Conservation (phyloP, 1,140 invertebrate species). For the Hylaeus anthracinus region DNA sequence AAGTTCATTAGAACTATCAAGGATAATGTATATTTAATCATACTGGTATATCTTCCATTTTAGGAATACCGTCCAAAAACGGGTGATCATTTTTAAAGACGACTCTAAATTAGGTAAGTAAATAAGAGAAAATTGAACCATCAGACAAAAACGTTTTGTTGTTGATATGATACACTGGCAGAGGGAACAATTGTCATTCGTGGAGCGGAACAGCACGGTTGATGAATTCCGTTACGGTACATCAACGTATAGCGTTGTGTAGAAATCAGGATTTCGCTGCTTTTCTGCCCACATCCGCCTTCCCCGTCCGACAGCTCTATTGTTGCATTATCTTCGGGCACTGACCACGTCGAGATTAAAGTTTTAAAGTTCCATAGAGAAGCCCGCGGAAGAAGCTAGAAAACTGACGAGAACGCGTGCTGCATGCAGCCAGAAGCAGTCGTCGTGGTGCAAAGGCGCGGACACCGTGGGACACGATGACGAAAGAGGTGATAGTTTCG, state of each 20-base stretch:
- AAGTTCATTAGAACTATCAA: no score
- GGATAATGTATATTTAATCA: no score
- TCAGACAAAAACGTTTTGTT: not conserved
- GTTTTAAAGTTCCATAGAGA: constrained; percentile 68
- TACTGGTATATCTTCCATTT: no score
- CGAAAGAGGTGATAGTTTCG: no score
- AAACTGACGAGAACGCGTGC: constrained; percentile 43
- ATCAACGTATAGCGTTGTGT: constrained; percentile 42
- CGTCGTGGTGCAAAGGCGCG: constrained; percentile 38
- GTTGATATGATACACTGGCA: not conserved
- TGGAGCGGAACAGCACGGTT: not conserved
- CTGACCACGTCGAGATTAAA: constrained; percentile 69
- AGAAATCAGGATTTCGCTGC: constrained; percentile 55
- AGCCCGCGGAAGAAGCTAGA: constrained; percentile 42
- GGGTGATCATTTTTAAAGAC: no score
- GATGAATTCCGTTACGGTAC: constrained; percentile 58
- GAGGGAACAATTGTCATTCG: constrained; percentile 44
- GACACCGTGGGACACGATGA: constrained; percentile 23
- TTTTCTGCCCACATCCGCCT: constrained; percentile 42
- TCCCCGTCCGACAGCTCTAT: constrained; percentile 52
- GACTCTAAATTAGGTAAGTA: not conserved
- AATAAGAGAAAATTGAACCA: not conserved
- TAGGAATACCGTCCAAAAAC: no score
- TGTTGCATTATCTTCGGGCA: constrained; percentile 68
- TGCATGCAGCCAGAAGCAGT: constrained; percentile 31